Evolutionary conservation across 2,888 invertebrate genomes (phyloP).

Genomic region (Neoscelio sp.): DNA sequence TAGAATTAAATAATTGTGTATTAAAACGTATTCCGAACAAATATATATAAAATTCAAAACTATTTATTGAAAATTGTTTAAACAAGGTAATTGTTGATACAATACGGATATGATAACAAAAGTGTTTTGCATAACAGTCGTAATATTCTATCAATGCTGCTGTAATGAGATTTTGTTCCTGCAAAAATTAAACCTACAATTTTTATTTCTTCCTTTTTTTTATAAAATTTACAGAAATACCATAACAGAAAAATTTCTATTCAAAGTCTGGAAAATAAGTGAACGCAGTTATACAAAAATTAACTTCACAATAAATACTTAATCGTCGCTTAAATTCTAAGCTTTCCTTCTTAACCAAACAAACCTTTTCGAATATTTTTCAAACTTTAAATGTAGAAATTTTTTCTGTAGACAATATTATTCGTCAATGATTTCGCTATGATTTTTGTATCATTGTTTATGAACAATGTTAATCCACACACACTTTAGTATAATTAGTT

Average conservation of each 20-base stretch:
- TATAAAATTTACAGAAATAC: conserved; percentile 57
- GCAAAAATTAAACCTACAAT: conserved; percentile 59
- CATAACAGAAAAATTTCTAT: conserved; percentile 35
- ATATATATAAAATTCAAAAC: conserved; percentile 2
- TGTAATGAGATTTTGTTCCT: conserved; percentile 55
- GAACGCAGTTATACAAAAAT: not conserved
- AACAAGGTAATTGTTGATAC: conserved; percentile 1
- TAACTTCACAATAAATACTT: conserved; percentile 9
- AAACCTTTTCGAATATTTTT: conserved; percentile 14
- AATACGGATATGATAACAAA: conserved; percentile 6
- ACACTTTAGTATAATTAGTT: conserved; percentile 35
- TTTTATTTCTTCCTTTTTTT: conserved; percentile 37
- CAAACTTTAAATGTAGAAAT: conserved; percentile 38
- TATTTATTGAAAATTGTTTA: not conserved
- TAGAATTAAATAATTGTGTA: too few species aligned
- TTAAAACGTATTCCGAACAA: too few species aligned
- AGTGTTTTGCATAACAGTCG: not conserved
- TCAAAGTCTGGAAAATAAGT: conserved; percentile 33
- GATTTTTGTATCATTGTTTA: conserved; percentile 35
- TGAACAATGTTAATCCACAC: conserved; percentile 43
- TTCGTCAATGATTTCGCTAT: conserved; percentile 24
- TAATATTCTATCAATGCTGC: conserved; percentile 13
- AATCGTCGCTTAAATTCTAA: not conserved
- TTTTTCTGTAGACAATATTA: conserved; percentile 35
- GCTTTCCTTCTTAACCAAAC: not conserved